Conservation (phyloP, 2,888 invertebrate genomes). For the Drosophila koepferae region DNA sequence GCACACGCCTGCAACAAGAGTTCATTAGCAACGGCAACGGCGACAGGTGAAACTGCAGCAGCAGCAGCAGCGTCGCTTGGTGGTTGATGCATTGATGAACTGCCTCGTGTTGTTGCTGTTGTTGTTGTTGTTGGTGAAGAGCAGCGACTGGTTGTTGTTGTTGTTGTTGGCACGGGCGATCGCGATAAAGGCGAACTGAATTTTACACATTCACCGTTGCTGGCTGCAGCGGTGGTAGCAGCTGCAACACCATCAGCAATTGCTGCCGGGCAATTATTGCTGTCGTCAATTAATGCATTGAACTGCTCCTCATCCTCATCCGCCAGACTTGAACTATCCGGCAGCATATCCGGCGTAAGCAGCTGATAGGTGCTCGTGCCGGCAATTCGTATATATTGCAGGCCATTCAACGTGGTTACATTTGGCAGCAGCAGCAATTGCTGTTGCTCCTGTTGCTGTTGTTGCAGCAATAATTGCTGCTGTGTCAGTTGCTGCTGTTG, state of each 20-base stretch:
- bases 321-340: conserved; percentile 79
- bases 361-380: conserved; percentile 88
- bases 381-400: conserved; percentile 88
- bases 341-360: conserved; percentile 87
- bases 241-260: conserved; percentile 80
- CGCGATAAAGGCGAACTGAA: conserved; percentile 66
- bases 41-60: conserved; percentile 82
- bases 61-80: conserved; percentile 52
- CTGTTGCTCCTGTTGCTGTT: background rate
- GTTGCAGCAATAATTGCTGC: background rate
- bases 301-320: conserved; percentile 85
- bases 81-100: conserved; percentile 72
- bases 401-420: conserved; percentile 85
- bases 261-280: conserved; percentile 80
- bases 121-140: conserved; percentile 41
- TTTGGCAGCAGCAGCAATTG: conserved; percentile 83
- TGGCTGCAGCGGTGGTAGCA: conserved; percentile 27
- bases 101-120: conserved; percentile 40
- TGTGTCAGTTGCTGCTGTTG: conserved; percentile 7
- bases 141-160: conserved; percentile 44
- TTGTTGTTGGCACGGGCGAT: conserved; percentile 76
- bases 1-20: conserved; percentile 83
- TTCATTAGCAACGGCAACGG: conserved; percentile 77
- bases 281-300: conserved; percentile 86
- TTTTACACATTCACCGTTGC: conserved; percentile 74